Evolutionary conservation across 2,888 invertebrate species (phyloP).

Genomic region (Cerceris ruficornis): DNA sequence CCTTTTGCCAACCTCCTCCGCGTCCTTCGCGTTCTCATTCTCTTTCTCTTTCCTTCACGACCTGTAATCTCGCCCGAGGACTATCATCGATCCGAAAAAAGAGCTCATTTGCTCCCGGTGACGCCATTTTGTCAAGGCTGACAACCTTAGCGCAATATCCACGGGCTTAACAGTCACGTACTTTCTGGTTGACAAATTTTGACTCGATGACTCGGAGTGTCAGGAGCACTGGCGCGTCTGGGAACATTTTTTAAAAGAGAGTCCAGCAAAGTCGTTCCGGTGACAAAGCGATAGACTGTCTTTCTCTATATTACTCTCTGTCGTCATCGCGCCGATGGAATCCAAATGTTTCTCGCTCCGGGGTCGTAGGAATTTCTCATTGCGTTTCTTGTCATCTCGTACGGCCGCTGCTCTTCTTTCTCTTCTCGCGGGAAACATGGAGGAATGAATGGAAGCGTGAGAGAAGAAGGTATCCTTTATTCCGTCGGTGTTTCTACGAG

Average conservation of each 20-base stretch:
- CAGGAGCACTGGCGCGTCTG: conserved; percentile 15
- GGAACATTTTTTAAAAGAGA: background rate
- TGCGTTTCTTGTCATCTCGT: too few species aligned
- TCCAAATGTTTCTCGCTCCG: background rate
- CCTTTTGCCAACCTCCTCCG: too few species aligned
- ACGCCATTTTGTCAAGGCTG: conserved; percentile 64
- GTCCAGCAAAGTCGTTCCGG: conserved; percentile 32
- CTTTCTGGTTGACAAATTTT: conserved; percentile 54
- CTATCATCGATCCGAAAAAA: conserved; percentile 66
- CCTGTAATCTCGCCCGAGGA: conserved; percentile 60
- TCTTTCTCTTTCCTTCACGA: conserved; percentile 27
- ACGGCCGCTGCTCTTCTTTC: too few species aligned
- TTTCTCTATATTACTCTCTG: background rate
- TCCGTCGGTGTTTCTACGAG: too few species aligned
- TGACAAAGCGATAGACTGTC: conserved; percentile 25
- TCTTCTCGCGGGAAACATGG: too few species aligned
- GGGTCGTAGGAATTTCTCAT: too few species aligned
- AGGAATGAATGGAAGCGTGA: too few species aligned
- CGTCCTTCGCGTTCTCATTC: too few species aligned
- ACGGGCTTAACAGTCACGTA: conserved; percentile 36
- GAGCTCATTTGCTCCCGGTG: conserved; percentile 62
- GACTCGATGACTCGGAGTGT: conserved; percentile 34
- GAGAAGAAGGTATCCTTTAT: too few species aligned
- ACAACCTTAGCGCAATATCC: conserved; percentile 59
- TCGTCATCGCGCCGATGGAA: background rate